Evolutionary conservation across 1,140 invertebrate species (phyloP).

Genomic region (Orius insidiosus): DNA sequence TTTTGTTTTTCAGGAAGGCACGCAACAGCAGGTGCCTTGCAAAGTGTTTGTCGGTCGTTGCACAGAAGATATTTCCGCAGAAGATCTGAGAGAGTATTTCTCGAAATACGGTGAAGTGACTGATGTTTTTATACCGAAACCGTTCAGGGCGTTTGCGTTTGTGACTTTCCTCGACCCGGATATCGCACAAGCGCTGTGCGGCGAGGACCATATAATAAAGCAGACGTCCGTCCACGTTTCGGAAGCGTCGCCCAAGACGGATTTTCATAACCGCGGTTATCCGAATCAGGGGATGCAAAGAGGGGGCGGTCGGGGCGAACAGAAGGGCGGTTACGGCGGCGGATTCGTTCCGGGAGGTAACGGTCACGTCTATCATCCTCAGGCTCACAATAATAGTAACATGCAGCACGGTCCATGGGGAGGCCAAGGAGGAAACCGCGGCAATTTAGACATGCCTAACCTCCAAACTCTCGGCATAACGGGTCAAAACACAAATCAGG

Average conservation of each 20-base stretch:
- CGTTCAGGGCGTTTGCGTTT: slow-evolving; percentile 87
- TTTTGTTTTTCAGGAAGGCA: too few species aligned
- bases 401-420: slow-evolving; percentile 20
- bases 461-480: slow-evolving; percentile 66
- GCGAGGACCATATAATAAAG: slow-evolving; percentile 94
- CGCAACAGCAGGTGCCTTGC: too few species aligned
- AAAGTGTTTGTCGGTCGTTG: slow-evolving; percentile 93
- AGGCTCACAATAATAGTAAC: slow-evolving; percentile 18
- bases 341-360: slow-evolving; percentile 19
- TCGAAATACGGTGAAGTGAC: slow-evolving; percentile 88
- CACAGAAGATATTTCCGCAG: slow-evolving; percentile 74
- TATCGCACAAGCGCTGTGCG: slow-evolving; percentile 81
- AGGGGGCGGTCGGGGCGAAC: too few species aligned
- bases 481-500: slow-evolving; percentile 29
- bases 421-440: slow-evolving; percentile 29
- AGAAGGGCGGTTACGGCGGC: slow-evolving; percentile 16
- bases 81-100: slow-evolving; percentile 88
- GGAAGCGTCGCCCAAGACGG: slow-evolving; percentile 74
- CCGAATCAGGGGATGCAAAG: too few species aligned
- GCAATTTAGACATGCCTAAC: slow-evolving; percentile 75
- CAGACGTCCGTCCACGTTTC: slow-evolving; percentile 49
- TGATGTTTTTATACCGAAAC: slow-evolving; percentile 91
- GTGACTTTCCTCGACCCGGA: slow-evolving; percentile 91
- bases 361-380: slow-evolving; percentile 22
- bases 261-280: too few species aligned